Evolutionary conservation across 2,113 vertebrate species (phyloP).

Genomic region (Nannospalax galili): DNA sequence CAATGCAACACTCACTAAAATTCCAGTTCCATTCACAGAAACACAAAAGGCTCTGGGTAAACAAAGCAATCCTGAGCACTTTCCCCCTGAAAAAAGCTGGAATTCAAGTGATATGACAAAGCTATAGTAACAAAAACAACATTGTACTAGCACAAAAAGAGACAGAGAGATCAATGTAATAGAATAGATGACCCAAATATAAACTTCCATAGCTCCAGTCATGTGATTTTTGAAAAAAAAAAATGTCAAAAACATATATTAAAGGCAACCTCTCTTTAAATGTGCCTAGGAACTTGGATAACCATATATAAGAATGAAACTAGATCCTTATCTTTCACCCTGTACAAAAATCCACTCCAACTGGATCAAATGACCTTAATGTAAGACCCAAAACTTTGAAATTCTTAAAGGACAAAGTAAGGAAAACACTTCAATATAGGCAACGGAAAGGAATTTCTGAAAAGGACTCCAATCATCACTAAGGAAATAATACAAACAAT

Average conservation of each 20-base stretch:
- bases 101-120: too few species aligned
- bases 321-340: not conserved
- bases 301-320: not conserved
- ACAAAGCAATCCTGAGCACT: too few species aligned
- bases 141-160: too few species aligned
- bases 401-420: not conserved
- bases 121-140: too few species aligned
- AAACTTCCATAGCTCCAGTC: not conserved
- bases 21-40: too few species aligned
- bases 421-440: not conserved
- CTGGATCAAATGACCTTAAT: not conserved
- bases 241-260: not conserved
- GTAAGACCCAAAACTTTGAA: not conserved
- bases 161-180: too few species aligned
- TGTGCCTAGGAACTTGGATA: not conserved
- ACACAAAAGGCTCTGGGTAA: too few species aligned
- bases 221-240: not conserved
- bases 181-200: too few species aligned
- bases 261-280: not conserved
- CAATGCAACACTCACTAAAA: too few species aligned
- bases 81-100: too few species aligned
- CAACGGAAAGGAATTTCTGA: not conserved
- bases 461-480: not conserved
- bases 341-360: not conserved
- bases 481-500: not conserved